Evolutionary conservation across 2,888 invertebrate genomes (phyloP).

Genomic region (Nineta flava): DNA sequence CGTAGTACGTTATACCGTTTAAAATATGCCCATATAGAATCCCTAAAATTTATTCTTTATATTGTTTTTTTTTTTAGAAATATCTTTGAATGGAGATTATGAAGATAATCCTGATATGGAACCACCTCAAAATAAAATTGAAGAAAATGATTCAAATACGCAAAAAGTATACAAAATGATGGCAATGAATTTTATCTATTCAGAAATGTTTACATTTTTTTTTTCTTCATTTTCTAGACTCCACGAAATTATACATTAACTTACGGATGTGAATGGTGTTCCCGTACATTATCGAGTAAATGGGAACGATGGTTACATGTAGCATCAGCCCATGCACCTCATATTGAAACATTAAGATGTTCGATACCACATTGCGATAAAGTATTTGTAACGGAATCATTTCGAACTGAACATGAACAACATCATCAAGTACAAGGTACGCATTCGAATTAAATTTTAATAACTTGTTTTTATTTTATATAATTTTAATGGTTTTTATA

Average conservation of each 20-base stretch:
- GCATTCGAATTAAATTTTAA: not conserved
- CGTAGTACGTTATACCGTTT: too few species aligned
- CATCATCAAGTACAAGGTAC: slow-evolving; percentile 29
- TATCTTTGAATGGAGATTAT: not conserved
- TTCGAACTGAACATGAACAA: slow-evolving; percentile 27
- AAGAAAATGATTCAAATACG: not conserved
- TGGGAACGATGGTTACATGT: slow-evolving; percentile 34
- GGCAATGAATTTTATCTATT: not conserved
- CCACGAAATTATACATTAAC: slow-evolving; percentile 6
- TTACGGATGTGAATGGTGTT: slow-evolving; percentile 29
- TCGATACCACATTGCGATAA: slow-evolving; percentile 25
- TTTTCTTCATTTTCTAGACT: not conserved
- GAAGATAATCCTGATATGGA: not conserved
- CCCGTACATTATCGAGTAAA: slow-evolving; percentile 29
- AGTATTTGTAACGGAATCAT: slow-evolving; percentile 28
- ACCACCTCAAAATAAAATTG: not conserved
- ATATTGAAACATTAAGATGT: slow-evolving; percentile 16
- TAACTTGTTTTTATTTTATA: not conserved
- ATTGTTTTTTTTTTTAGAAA: not conserved
- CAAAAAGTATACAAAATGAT: not conserved
- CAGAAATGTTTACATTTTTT: not conserved
- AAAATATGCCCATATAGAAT: too few species aligned
- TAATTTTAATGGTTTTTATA: not conserved
- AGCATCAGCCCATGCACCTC: slow-evolving; percentile 21
- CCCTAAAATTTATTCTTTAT: too few species aligned